Conservation (phyloP, 2,797 vertebrate genomes). For the Clamator glandarius region DNA sequence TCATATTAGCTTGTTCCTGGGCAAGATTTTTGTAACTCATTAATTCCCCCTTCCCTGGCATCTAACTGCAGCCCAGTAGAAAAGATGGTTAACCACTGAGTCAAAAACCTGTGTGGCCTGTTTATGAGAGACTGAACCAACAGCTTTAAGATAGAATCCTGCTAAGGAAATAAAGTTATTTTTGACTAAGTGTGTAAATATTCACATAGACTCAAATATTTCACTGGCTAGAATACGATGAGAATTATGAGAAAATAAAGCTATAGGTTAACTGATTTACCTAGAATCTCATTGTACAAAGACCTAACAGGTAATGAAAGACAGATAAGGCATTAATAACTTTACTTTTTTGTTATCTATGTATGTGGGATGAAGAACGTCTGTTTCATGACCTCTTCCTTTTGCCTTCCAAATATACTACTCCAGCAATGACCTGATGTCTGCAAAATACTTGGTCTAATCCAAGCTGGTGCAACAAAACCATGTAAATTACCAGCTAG, state of each 20-base stretch:
- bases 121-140: not conserved
- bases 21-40: not conserved
- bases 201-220: not conserved
- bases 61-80: not conserved
- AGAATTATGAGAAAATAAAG: not conserved
- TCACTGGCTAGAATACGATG: not conserved
- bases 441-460: not conserved
- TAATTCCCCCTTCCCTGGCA: not conserved
- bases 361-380: not conserved
- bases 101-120: not conserved
- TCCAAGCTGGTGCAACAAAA: not conserved
- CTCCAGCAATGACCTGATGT: not conserved
- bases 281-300: not conserved
- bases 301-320: not conserved
- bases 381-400: not conserved
- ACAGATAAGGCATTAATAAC: not conserved
- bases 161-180: not conserved
- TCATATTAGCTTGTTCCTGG: not conserved
- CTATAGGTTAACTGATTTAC: not conserved
- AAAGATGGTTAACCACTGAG: not conserved
- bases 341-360: not conserved
- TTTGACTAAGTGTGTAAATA: not conserved
- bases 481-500: not conserved
- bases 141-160: not conserved
- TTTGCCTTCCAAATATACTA: not conserved